Conservation (phyloP, 2,113 vertebrate genomes). For the Isurus oxyrinchus region DNA sequence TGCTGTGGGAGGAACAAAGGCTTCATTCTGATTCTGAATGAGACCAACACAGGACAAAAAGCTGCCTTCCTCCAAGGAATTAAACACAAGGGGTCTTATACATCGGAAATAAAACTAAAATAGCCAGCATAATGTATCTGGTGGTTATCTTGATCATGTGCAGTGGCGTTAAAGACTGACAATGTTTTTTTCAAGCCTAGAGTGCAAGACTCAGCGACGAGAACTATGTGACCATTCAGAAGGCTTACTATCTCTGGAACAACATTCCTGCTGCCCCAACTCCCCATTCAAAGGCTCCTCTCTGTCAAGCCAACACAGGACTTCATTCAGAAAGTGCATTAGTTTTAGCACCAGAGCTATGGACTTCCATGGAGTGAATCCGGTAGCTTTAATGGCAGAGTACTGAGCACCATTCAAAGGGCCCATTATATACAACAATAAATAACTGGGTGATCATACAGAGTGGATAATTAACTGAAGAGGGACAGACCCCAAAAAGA, state of each 20-base stretch:
- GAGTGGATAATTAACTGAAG: conserved; percentile 14
- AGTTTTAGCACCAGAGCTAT: conserved; percentile 1
- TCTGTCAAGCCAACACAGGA: neutral
- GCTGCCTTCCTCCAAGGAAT: neutral
- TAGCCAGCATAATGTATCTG: neutral
- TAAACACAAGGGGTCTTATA: conserved; percentile 15
- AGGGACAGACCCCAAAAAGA: neutral
- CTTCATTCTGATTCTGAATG: neutral
- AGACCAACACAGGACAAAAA: conserved; percentile 1
- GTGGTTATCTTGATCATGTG: neutral
- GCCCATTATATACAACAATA: neutral
- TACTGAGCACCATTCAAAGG: conserved; percentile 31
- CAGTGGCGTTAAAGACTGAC: neutral
- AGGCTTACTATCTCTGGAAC: neutral
- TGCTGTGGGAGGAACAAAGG: conserved; percentile 4
- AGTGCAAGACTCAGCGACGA: neutral
- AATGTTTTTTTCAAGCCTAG: neutral
- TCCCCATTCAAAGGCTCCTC: neutral
- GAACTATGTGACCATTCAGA: neutral
- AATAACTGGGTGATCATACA: neutral
- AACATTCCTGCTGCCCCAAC: neutral
- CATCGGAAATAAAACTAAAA: neutral
- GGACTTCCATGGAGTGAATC: neutral
- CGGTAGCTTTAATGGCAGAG: neutral
- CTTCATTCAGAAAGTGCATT: conserved; percentile 20